Base-by-base conservation (phyloP, 2,888 invertebrate genomes). In the Cactoblastis cactorum region DNA sequence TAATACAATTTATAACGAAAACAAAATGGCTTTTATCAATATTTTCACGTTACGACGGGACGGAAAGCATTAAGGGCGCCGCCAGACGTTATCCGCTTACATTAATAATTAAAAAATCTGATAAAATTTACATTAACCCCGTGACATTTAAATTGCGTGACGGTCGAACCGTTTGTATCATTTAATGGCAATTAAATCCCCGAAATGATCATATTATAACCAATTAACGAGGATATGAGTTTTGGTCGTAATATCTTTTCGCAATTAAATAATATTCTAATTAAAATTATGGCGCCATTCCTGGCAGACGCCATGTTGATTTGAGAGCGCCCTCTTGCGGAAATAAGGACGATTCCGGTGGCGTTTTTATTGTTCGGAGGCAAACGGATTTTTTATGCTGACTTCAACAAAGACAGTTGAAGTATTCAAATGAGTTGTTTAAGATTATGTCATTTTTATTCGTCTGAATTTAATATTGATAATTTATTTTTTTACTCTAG, bases 151-250 rank as follows among this genome's bases (percentile, higher is more conserved):
- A 37, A 37, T 22, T 35, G 24, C 28, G 12, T n/a, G 17, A 37
- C 37, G 35, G 47, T 43, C 49, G 45, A 28, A 15, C 18, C 50
- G 37, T 35, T 49, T 28, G 45, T 45, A 43, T 38, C 9, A 32
- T 38, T 50, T 45, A 37, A 45, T 50, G 50, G 50, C 51, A 32
- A 51, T 51, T 47, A 17, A 47, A 51, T 47, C 41, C 34, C 14
- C 35, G 9, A 34, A 51, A 51, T 47, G 34, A 35, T 46, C 39
- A 14, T 33, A 46, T 35, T 35, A 35, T 46, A 22, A 46, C 35
- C 46, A 34, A 48, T 48, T 48, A 28, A 8, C 24, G 24, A 24
- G 37, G 28, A 48, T 48, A 48, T 48, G 47, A 37, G 15, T 28
- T 38, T 48, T 48, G 3, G 22, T 17, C n/a, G 1, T 48, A 48